Percentiles rank a stretch among this genome's conserved stretches.
Evolutionary conservation across 2,797 vertebrate genomes (phyloP).

Genomic region (Siniperca undulata): DNA sequence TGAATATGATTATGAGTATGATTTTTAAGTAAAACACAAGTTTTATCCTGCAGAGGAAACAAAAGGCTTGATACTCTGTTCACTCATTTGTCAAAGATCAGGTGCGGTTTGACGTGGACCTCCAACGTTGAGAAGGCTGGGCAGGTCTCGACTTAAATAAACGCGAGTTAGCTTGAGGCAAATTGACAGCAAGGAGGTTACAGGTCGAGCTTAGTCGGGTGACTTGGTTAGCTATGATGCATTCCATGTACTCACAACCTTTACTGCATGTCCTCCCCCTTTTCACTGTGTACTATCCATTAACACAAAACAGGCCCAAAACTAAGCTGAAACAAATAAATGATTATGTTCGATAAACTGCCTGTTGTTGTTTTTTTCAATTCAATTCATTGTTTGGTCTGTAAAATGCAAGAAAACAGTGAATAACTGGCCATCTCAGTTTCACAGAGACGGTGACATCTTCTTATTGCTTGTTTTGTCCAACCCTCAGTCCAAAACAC

Average conservation of each 20-base stretch:
- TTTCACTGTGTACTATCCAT: background rate
- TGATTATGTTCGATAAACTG: background rate
- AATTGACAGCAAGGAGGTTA: constrained; percentile 55
- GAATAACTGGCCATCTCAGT: background rate
- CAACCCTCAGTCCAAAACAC: background rate
- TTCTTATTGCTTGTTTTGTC: background rate
- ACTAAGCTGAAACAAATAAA: background rate
- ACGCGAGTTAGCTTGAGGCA: constrained; percentile 39
- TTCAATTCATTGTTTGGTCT: background rate
- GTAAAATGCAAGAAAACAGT: background rate
- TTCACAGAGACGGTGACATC: background rate
- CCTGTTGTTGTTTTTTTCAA: background rate
- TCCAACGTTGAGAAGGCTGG: constrained; percentile 20
- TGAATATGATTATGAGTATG: background rate
- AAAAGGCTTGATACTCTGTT: background rate
- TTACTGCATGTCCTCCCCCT: background rate
- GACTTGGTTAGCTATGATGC: constrained; percentile 39
- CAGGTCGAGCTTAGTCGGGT: constrained; percentile 53
- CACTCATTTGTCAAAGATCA: constrained; percentile 35
- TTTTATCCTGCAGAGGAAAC: constrained; percentile 1
- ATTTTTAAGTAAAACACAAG: background rate
- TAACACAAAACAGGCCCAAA: background rate
- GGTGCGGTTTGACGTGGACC: constrained; percentile 20
- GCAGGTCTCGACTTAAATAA: constrained; percentile 53
- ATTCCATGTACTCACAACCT: constrained; percentile 44